A percentile compares a stretch with the other conserved stretches of the same genome.
These are phyloP conservation scores for Lepidothrix coronata DNA, from an alignment of 2,113 vertebrate species.

Conservation along the genomic window DNA sequence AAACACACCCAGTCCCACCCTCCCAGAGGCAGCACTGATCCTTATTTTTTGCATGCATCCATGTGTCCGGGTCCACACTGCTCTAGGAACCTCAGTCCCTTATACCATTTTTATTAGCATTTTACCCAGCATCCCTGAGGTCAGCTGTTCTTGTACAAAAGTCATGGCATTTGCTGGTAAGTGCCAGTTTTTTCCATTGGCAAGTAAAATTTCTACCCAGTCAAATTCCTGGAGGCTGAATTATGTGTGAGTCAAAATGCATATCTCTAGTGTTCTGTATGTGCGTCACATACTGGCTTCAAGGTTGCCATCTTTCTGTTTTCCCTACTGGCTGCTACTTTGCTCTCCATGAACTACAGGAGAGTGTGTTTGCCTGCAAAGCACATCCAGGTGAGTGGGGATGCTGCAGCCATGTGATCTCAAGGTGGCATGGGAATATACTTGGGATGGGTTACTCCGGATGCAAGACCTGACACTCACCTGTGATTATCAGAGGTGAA, in stretches of 20 bases:
- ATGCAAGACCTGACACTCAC: neutral
- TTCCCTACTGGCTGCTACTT: neutral
- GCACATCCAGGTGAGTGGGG: neutral
- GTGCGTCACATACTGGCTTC: neutral
- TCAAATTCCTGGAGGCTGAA: conserved; percentile 8
- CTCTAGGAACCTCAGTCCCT: neutral
- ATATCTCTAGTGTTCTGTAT: neutral
- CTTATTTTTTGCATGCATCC: neutral
- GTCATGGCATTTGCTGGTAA: neutral
- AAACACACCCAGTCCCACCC: neutral
- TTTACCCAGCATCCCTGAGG: neutral
- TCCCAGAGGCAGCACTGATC: neutral
- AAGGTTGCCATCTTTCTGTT: neutral
- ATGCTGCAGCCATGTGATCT: neutral
- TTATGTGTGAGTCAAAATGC: conserved; percentile 2
- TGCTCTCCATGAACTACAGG: neutral
- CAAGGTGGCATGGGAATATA: neutral
- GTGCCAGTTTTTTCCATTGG: neutral
- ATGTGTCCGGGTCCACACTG: neutral
- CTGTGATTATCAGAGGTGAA: neutral
- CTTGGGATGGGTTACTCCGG: neutral
- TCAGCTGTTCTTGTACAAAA: neutral
- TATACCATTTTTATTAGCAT: neutral
- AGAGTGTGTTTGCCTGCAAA: neutral
- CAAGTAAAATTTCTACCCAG: neutral